These are phyloP conservation scores for Glandiceps talaboti DNA, from an alignment of 53 echinoderm and acorn worm genomes.

Conservation along the genomic window DNA sequence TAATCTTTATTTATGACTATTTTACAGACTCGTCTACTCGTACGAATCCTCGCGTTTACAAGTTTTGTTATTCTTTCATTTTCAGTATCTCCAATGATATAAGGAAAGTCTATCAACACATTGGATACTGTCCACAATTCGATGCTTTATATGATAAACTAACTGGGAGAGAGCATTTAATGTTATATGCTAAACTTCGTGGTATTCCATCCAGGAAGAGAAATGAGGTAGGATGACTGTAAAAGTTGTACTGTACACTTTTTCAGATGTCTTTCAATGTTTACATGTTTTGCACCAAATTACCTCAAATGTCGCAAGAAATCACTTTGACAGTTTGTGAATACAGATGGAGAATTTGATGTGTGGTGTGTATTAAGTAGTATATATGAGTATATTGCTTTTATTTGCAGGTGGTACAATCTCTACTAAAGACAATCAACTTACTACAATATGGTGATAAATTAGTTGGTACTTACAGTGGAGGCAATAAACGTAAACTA, in stretches of 20 bases:
- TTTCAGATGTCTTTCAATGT: background rate
- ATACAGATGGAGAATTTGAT: too few relatives aligned
- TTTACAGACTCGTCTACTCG: too few relatives aligned
- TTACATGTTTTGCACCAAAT: too few relatives aligned
- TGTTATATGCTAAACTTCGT: slow-evolving; percentile 62
- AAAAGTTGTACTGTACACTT: too few relatives aligned
- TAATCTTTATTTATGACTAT: too few relatives aligned
- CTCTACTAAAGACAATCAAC: background rate
- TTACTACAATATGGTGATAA: background rate
- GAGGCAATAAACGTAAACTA: background rate
- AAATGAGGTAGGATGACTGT: slow-evolving; percentile 24
- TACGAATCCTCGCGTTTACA: too few relatives aligned
- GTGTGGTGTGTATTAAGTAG: too few relatives aligned
- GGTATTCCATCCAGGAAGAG: slow-evolving; percentile 38
- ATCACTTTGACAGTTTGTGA: too few relatives aligned
- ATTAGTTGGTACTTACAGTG: background rate
- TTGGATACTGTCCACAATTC: slow-evolving; percentile 89
- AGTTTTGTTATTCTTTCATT: too few relatives aligned
- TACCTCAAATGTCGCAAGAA: too few relatives aligned
- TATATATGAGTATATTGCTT: too few relatives aligned
- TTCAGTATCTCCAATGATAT: background rate
- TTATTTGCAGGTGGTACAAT: background rate
- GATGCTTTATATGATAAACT: slow-evolving; percentile 69
- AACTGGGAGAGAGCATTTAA: slow-evolving; percentile 65
- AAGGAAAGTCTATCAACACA: background rate